Evolutionary conservation across 2,888 invertebrate species (phyloP), one percentile per base, ranked within the genome.

Genomic region (Pycnomerus fuliginosus): DNA sequence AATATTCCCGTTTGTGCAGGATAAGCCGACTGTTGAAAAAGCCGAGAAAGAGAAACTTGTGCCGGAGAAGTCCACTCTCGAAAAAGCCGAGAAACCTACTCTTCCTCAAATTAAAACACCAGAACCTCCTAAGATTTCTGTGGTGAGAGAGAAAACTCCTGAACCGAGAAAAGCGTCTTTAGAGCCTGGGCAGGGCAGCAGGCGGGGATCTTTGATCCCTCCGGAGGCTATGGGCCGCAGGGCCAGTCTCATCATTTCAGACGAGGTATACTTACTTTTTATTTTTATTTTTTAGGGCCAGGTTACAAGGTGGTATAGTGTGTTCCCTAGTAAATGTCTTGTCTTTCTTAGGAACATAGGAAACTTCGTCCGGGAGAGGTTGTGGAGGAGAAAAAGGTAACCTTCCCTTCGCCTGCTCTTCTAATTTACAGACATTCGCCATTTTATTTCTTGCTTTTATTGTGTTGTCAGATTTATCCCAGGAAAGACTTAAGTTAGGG

Each of bases 291-390:
- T 27, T 5, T 27, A 22, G 22, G 36, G 31, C 20, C 29, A 30
- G 32, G 38, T 36, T 40, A 42, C 16, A 31, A 10, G 38, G 27
- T 52, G 31, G 31, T 47, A 38, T 14, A 42, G 35, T 45, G 36
- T 24, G 27, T 50, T 50, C 27, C 32, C 34, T 42, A 54, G 38
- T 49, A 49, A 49, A 44, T 56, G 44, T 53, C 23, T 53, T 62
- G 54, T 64, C 54, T 63, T 60, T 62, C 64, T 72, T 82, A 84
- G 89, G 87, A 87, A 79, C 82, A 86, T 85, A 88, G 84, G 76
- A 89, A 90, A 84, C 88, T 92, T 76, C 90, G 92, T 68, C 92
- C 92, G 66, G 92, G 92, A 75, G 92, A 92, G 84, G 87, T 93
- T 75, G 76, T 90, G 79, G 90, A 90, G 78, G 92, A 92, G 74